Evolutionary conservation across 2,797 vertebrate genomes (phyloP).

Genomic region (Arnoldichthys spilopterus): DNA sequence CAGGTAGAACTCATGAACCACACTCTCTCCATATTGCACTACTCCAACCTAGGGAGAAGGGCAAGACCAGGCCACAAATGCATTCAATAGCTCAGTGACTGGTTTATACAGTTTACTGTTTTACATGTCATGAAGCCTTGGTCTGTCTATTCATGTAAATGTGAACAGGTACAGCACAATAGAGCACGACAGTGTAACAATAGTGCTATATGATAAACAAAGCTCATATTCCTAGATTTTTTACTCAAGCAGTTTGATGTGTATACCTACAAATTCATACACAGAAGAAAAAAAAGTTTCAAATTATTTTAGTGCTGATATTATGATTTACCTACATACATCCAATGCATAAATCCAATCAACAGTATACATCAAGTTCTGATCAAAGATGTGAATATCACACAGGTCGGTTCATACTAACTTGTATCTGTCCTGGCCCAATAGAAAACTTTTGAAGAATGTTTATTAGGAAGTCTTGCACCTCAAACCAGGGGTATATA

Average conservation of each 20-base stretch:
- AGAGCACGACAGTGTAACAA: too few relatives aligned
- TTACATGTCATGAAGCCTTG: neutral
- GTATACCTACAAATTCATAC: too few relatives aligned
- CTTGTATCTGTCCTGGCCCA: slow-evolving; percentile 94
- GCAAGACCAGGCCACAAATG: neutral
- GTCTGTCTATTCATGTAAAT: neutral
- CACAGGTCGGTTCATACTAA: slow-evolving; percentile 63
- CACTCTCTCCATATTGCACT: slow-evolving; percentile 89
- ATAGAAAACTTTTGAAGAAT: slow-evolving; percentile 95
- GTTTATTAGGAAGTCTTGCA: slow-evolving; percentile 94
- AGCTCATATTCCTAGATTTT: too few relatives aligned
- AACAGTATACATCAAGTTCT: too few relatives aligned
- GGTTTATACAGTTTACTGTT: neutral
- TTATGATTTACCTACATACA: neutral
- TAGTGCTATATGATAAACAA: too few relatives aligned
- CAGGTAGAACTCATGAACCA: slow-evolving; percentile 90
- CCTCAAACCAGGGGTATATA: slow-evolving; percentile 97
- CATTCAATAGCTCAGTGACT: neutral
- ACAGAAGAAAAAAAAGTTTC: too few relatives aligned
- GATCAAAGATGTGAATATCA: too few relatives aligned
- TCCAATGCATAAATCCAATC: too few relatives aligned
- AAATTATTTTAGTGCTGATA: too few relatives aligned
- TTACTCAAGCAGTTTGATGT: too few relatives aligned
- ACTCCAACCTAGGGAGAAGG: slow-evolving; percentile 83
- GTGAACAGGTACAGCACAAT: neutral